These are phyloP conservation scores for Orchestes rusci DNA, from an alignment of 2,888 invertebrate genomes.

Conservation along the genomic window DNA sequence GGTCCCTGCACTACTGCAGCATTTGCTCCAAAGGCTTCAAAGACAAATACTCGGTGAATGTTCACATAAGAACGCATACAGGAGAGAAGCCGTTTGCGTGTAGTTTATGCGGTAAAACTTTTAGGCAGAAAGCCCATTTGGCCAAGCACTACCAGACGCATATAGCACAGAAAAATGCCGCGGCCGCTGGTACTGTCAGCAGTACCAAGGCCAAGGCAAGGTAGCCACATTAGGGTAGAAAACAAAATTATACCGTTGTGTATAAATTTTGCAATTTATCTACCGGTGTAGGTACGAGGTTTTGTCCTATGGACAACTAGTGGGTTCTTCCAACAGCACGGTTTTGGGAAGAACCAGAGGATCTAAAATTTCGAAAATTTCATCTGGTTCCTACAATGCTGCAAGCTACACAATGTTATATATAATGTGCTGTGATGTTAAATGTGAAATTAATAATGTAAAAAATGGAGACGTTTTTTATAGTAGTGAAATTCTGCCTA, in stretches of 20 bases:
- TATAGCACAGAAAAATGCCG: conserved; percentile 74
- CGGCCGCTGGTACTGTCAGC: conserved; percentile 54
- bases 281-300: conserved; percentile 17
- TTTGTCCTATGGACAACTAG: conserved; percentile 25
- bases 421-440: conserved; percentile 45
- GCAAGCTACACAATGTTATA: conserved; percentile 31
- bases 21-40: conserved; percentile 92
- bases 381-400: conserved; percentile 38
- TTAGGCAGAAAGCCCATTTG: conserved; percentile 85
- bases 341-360: conserved; percentile 3
- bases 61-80: conserved; percentile 95
- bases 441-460: conserved; percentile 38
- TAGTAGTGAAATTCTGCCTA: conserved; percentile 38
- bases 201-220: conserved; percentile 40
- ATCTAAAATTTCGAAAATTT: no score
- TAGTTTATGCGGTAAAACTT: conserved; percentile 87
- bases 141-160: conserved; percentile 93
- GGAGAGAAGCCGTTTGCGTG: conserved; percentile 97
- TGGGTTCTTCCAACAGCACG: no score
- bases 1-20: conserved; percentile 85
- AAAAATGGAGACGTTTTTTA: conserved; percentile 30
- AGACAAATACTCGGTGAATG: conserved; percentile 95
- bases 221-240: no score
- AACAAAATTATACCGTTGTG: no score
- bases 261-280: no score